phyloP scores from a whole-genome alignment of 2,113 vertebrate genomes.

The Xyrauchen texanus region DNA sequence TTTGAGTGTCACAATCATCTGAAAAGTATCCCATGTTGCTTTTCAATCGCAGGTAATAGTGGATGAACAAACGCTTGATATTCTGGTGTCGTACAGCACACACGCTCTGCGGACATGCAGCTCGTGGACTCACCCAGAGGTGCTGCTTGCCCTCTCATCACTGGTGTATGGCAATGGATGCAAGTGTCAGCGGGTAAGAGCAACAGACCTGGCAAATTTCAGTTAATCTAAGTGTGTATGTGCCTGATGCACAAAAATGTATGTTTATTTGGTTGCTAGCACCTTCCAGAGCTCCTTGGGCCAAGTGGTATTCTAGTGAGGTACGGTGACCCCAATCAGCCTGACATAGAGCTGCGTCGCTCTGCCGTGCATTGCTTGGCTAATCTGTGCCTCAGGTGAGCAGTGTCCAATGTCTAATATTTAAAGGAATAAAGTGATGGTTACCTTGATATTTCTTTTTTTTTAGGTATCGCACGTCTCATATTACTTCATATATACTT shows the following conservation, averaged over 20 bases:
- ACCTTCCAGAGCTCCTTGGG: conserved; percentile 82
- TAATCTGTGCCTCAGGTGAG: conserved; percentile 89
- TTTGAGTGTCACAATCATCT: background rate
- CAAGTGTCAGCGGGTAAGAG: conserved; percentile 85
- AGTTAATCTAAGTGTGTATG: background rate
- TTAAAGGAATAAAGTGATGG: too few relatives aligned
- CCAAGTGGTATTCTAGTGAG: conserved; percentile 79
- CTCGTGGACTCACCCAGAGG: conserved; percentile 88
- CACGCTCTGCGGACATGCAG: conserved; percentile 83
- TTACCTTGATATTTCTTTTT: too few relatives aligned
- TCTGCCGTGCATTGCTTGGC: conserved; percentile 87
- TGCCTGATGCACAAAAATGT: background rate
- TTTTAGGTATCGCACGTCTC: too few relatives aligned
- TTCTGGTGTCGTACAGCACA: conserved; percentile 81
- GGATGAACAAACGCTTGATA: conserved; percentile 84
- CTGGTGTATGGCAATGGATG: conserved; percentile 88
- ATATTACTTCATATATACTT: too few relatives aligned
- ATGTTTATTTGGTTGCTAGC: conserved; percentile 66
- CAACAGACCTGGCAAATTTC: background rate
- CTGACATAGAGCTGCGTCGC: conserved; percentile 80
- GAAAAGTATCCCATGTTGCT: background rate
- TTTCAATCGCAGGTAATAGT: conserved; percentile 80
- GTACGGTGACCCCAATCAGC: conserved; percentile 76
- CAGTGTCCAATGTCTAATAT: background rate
- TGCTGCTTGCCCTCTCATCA: conserved; percentile 87